phyloP scores from a whole-genome alignment of 2,888 invertebrate genomes.

The Dusona sp. region DNA sequence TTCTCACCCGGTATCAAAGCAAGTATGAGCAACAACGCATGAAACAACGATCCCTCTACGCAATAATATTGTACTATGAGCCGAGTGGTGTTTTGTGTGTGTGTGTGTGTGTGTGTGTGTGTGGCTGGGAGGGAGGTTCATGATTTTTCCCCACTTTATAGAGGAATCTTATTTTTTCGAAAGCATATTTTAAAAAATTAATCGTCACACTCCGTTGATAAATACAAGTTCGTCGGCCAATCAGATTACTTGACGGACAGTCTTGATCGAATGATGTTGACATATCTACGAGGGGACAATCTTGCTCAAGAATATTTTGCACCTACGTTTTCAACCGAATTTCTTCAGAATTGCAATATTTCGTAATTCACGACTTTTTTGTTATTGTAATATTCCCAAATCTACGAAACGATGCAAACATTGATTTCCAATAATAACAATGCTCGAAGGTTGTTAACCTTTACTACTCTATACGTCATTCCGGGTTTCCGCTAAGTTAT shows the following conservation, averaged over 20 bases:
- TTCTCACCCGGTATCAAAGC: not conserved
- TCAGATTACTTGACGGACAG: constrained; percentile 36
- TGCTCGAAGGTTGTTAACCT: not conserved
- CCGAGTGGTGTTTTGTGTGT: not conserved
- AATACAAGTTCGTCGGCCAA: constrained; percentile 13
- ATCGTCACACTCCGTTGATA: constrained; percentile 46
- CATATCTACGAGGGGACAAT: not conserved
- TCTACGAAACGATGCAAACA: not conserved
- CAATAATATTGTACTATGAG: constrained; percentile 43
- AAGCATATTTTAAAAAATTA: constrained; percentile 13
- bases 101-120: not conserved
- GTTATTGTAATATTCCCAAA: not conserved
- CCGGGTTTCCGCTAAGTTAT: not conserved
- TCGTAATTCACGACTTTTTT: not conserved
- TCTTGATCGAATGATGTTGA: not conserved
- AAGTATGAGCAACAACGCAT: constrained; percentile 16
- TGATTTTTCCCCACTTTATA: not conserved
- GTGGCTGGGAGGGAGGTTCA: not conserved
- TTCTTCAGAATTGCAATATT: not conserved
- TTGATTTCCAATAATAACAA: not conserved
- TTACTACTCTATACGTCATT: not conserved
- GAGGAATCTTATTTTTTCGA: not conserved
- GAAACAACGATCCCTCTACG: constrained; percentile 16
- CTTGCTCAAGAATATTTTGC: not conserved
- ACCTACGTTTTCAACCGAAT: not conserved